Evolutionary conservation across 2,888 invertebrate genomes (phyloP).

Genomic region (Agrochola macilenta): DNA sequence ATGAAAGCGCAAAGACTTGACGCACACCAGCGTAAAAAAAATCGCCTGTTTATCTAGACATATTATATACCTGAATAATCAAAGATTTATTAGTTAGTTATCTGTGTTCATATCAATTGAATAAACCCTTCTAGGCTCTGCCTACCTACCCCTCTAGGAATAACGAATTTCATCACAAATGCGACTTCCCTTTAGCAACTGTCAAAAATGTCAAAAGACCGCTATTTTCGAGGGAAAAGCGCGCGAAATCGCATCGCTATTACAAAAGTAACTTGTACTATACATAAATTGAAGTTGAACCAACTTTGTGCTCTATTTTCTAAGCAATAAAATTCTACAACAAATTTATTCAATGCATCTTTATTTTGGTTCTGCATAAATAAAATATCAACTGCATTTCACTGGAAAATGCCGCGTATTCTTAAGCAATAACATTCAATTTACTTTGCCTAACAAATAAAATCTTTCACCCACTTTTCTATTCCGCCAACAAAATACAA

Average conservation of each 20-base stretch:
- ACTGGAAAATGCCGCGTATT: constrained; percentile 7
- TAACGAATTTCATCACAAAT: constrained; percentile 62
- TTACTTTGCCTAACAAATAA: neutral
- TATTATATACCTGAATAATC: no score
- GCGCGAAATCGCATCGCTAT: constrained; percentile 68
- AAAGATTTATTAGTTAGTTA: no score
- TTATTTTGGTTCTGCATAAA: neutral
- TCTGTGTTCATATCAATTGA: neutral
- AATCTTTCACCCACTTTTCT: constrained; percentile 10
- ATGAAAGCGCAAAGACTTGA: no score
- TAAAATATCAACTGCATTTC: neutral
- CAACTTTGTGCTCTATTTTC: constrained; percentile 13
- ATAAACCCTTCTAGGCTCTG: constrained; percentile 10
- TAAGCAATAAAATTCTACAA: fast-evolving
- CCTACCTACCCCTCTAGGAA: neutral
- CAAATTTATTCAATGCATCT: neutral
- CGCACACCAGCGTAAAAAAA: no score
- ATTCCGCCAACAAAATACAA: constrained; percentile 13
- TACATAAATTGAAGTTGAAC: neutral
- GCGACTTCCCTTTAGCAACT: constrained; percentile 56
- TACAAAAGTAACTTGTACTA: neutral
- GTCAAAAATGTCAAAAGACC: constrained; percentile 79
- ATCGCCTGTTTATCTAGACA: no score
- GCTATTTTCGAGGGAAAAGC: constrained; percentile 73
- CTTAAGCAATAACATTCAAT: fast-evolving